Evolutionary conservation across 2,113 vertebrate species (phyloP), one percentile per base, ranked within the genome.

Genomic region (Dasyornis broadbenti): DNA sequence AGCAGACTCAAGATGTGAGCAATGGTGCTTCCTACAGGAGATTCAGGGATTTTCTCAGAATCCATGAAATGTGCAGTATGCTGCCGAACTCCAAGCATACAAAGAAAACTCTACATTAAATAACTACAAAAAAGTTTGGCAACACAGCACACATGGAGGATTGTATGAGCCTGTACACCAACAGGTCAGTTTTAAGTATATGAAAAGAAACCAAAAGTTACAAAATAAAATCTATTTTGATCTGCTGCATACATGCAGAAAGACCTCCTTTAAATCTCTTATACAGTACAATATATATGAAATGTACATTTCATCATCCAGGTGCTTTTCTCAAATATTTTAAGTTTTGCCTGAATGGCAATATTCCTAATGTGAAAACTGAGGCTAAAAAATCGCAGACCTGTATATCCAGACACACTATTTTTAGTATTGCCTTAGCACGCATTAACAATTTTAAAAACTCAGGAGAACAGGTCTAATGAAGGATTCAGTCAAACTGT

Each of bases 301-400:
- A 42, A 56, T 6, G 7, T 22, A 2, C 4, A 35, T 49, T 7
- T 0, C 11, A 39, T 42, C 0, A 0, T 4, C 33, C 30, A 66
- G 22, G 7, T 26, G 11, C 1, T 87, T n/a, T 81, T 30, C 39
- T 71, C 21, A 72, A 85, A 49, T 76, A 85, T 35, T 69, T 71
- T 24, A 85, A 31, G 15, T 64, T 68, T 60, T 85, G 5, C 19
- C n/a, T 56, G 33, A 92, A 82, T 8, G 3, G 9, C 30, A 33
- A 14, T 27, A 35, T 40, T 82, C 31, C 15, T 71, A 14, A 75
- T 20, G 6, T 35, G 26, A 22, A 92, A 89, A 65, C 11, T 33
- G 45, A 17, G 0, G 1, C n/a, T 84, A 47, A 75, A 80, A 72
- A 16, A 54, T 4, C 26, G 18, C 1, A 37, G 22, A 10, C 63